Conservation (phyloP, 2,888 invertebrate species). For the Lepidochitona cinerea region DNA sequence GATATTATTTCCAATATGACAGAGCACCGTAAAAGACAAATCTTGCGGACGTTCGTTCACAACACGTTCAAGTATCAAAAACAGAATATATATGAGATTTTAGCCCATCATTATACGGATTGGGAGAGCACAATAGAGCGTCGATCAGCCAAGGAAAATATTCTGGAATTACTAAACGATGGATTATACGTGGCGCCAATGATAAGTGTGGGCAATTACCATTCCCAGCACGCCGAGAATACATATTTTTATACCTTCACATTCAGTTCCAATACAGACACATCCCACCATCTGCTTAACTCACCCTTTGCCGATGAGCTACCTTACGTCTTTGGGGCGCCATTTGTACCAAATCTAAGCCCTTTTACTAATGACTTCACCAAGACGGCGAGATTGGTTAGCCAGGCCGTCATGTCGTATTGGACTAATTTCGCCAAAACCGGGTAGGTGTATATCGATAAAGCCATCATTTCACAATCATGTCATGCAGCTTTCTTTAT, state of each 20-base stretch:
- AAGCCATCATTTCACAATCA: no score
- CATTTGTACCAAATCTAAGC: constrained; percentile 61
- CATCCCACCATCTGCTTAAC: constrained; percentile 76
- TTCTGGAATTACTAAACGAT: constrained; percentile 89
- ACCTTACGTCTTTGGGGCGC: constrained; percentile 67
- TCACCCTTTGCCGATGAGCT: constrained; percentile 55
- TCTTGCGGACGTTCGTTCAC: constrained; percentile 86
- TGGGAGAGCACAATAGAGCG: constrained; percentile 81
- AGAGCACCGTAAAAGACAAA: constrained; percentile 89
- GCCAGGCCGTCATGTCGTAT: constrained; percentile 65
- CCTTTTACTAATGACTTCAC: constrained; percentile 60
- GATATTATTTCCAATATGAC: constrained; percentile 92
- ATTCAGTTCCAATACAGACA: constrained; percentile 91
- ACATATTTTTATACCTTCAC: constrained; percentile 70
- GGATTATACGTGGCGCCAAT: constrained; percentile 88
- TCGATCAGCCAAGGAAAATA: constrained; percentile 87
- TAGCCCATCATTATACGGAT: constrained; percentile 96
- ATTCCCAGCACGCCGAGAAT: constrained; percentile 78
- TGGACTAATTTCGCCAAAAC: constrained; percentile 69
- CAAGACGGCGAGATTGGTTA: constrained; percentile 56
- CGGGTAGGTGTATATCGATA: constrained; percentile 60
- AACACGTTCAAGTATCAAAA: constrained; percentile 95
- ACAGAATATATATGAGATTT: constrained; percentile 93
- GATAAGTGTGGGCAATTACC: constrained; percentile 89
- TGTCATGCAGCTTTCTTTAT: no score